Base-by-base conservation (phyloP, 2,888 invertebrate species). In the Fragum sueziense region DNA sequence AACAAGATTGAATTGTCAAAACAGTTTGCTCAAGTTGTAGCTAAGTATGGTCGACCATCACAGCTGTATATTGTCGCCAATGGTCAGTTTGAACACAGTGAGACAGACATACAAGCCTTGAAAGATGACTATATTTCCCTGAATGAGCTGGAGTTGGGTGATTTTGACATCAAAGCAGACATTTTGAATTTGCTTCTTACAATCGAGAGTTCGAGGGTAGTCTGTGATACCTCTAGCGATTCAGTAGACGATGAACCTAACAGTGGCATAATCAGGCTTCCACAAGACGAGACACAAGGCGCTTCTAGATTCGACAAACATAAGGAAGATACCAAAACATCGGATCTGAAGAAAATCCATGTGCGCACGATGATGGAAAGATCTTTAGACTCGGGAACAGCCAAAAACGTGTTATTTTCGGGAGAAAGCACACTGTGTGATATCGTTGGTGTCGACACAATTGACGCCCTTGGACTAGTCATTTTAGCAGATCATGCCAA, bases 401-500 rank as follows among this genome's bases (percentile, higher is more conserved):
- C n/a, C 20, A 33, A 17, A 1, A 33, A 33, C n/a, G 34, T 33
- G 31, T 9, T 6, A n/a, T 1, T 17, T 14, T 7, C 17, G 1
- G 62, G 62, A n/a, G 62, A 62, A 29, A n/a, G 11, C 3, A 62
- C 7, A 6, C 3, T 17, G 3, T 62, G 33, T 7, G 62, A 62
- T 2, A 34, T 62, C 20, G 62, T 33, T 14, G 62, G 62, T 6
- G 33, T 62, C 3, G 62, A 33, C 9, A 62, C 34, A 0, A 33
- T 62, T n/a, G 34, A 31, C 9, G 2, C 33, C 14, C 6, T 9
- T 20, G n/a, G 9, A 14, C 7, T 62, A n/a, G 14, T 22, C 3
- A 34, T 34, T 62, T n/a, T 62, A 33, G 34, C 29, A 4, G 62
- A 62, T 62, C 34, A 62, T 14, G 62, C n/a, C 29, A 62, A 62